Conservation (phyloP, 2,797 vertebrate species). For the Hylomyscus alleni region DNA sequence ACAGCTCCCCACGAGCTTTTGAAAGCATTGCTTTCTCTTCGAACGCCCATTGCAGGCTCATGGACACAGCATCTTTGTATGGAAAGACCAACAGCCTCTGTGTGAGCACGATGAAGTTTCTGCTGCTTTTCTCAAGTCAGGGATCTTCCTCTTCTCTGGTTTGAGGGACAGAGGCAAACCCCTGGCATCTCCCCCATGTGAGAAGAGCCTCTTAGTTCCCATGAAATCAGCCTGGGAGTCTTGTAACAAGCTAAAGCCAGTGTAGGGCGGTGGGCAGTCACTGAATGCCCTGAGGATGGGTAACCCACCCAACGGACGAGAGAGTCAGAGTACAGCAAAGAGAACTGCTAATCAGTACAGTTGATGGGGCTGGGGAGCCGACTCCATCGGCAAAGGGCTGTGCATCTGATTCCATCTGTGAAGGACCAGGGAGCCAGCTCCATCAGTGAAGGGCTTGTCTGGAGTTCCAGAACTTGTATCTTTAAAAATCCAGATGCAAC, state of each 20-base stretch:
- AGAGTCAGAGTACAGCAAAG: constrained; percentile 29
- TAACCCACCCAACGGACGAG: neutral
- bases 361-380: neutral
- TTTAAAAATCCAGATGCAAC: neutral
- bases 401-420: neutral
- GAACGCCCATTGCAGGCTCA: neutral
- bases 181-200: neutral
- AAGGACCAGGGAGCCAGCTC: neutral
- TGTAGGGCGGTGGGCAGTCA: neutral
- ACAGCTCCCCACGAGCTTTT: neutral
- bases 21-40: constrained; percentile 41
- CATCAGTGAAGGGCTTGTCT: neutral
- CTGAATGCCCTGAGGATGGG: neutral
- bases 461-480: neutral
- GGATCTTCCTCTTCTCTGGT: neutral
- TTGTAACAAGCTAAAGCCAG: constrained; percentile 13
- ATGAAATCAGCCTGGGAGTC: neutral
- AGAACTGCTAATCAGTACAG: neutral
- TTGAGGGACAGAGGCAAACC: neutral
- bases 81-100: neutral
- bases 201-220: constrained; percentile 5
- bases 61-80: neutral
- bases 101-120: neutral
- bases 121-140: constrained; percentile 12
- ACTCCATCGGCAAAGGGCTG: neutral